Percentiles rank a stretch among this genome's conserved stretches.
Conservation (phyloP, 2,113 vertebrate genomes). For the Stigmatopora argus region DNA sequence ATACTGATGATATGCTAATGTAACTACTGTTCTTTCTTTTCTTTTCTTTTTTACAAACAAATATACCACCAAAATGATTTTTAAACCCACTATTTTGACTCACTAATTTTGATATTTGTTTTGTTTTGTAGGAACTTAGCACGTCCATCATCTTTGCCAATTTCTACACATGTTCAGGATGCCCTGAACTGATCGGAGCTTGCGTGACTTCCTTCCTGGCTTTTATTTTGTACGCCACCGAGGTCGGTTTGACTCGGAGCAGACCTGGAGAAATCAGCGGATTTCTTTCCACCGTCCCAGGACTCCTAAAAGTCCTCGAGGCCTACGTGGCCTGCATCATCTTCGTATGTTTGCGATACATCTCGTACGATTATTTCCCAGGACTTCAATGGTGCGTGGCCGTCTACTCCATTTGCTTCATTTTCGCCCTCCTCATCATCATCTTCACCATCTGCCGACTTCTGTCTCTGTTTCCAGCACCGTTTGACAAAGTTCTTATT, state of each 20-base stretch:
- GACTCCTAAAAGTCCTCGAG: conserved; percentile 83
- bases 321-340: conserved; percentile 81
- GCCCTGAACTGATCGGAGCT: conserved; percentile 58
- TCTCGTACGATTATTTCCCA: accelerated
- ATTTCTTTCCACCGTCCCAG: conserved; percentile 79
- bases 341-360: conserved; percentile 68
- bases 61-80: not conserved
- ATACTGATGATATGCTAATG: no score
- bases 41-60: not conserved
- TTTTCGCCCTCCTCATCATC: conserved; percentile 75
- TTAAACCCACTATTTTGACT: not conserved
- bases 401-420: conserved; percentile 82
- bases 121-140: conserved; percentile 61
- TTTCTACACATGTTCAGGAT: conserved; percentile 13
- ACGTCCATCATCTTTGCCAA: conserved; percentile 75
- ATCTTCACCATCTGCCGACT: conserved; percentile 74
- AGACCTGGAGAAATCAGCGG: conserved; percentile 77
- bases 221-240: conserved; percentile 71
- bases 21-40: no score
- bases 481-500: conserved; percentile 71
- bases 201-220: conserved; percentile 69
- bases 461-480: conserved; percentile 59
- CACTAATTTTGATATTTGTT: not conserved
- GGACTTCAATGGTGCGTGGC: conserved; percentile 81
- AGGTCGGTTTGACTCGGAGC: conserved; percentile 76